Evolutionary conservation across 2,113 vertebrate genomes (phyloP).

Genomic region (Heteronetta atricapilla): DNA sequence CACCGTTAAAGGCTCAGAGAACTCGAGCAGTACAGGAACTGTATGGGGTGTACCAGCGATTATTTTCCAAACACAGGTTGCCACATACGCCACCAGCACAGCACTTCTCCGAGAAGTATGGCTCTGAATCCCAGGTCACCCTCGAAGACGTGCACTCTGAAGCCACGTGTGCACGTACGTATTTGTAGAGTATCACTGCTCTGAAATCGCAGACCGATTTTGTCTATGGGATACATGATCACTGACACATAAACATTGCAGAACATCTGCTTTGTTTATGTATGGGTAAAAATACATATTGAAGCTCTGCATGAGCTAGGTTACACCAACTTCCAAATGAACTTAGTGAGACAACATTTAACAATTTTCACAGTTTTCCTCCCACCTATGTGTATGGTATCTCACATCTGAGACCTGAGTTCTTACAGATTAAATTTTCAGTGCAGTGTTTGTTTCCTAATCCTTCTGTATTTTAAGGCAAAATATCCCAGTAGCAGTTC

Average conservation of each 20-base stretch:
- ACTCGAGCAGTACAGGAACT: neutral
- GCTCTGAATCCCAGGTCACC: constrained; percentile 9
- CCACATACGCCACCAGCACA: neutral
- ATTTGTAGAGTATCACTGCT: neutral
- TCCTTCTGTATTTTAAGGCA: neutral
- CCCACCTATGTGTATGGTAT: neutral
- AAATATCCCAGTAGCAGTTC: neutral
- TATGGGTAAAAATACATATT: neutral
- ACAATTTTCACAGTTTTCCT: neutral
- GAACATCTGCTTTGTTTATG: neutral
- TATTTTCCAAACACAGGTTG: neutral
- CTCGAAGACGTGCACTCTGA: neutral
- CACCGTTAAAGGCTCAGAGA: constrained; percentile 8
- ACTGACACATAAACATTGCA: neutral
- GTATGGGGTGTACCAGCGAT: neutral
- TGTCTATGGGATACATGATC: neutral
- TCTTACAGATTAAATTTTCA: neutral
- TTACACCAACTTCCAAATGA: neutral
- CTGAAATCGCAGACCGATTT: neutral
- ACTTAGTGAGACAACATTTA: neutral
- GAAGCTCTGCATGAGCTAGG: neutral
- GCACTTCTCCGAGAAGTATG: neutral
- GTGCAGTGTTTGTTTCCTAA: neutral
- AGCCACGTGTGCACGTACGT: neutral
- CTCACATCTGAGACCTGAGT: neutral